A percentile compares a stretch with the other conserved stretches of the same genome.
Conservation (phyloP, 2,113 vertebrate genomes). For the Silurus glanis region DNA sequence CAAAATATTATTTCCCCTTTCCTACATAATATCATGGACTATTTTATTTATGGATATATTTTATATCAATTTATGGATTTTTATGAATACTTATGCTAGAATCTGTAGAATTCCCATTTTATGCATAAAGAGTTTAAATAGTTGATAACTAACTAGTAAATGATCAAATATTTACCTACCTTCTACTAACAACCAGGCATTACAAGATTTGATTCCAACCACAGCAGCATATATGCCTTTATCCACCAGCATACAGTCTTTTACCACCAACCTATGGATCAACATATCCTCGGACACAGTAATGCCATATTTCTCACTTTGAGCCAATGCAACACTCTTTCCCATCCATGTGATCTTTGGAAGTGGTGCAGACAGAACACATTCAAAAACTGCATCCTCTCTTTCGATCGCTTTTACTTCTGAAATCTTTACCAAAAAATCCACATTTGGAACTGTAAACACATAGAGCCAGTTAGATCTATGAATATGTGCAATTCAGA, state of each 20-base stretch:
- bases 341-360: slow-evolving; percentile 75
- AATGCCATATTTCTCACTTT: slow-evolving; percentile 76
- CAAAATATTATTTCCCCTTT: not conserved
- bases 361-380: slow-evolving; percentile 72
- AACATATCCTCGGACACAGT: slow-evolving; percentile 77
- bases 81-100: not conserved
- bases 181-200: slow-evolving; percentile 83
- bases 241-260: slow-evolving; percentile 71
- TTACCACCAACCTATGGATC: slow-evolving; percentile 78
- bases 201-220: slow-evolving; percentile 74
- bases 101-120: not conserved
- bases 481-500: not conserved
- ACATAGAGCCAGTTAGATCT: not conserved
- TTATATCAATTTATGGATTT: not conserved
- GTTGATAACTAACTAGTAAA: not conserved
- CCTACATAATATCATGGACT: not conserved
- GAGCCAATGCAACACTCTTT: slow-evolving; percentile 67
- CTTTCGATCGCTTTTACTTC: slow-evolving; percentile 74
- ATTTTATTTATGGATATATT: not conserved
- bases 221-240: slow-evolving; percentile 80
- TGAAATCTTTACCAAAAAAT: slow-evolving; percentile 74
- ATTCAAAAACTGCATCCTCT: slow-evolving; percentile 76
- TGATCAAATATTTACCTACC: slow-evolving; percentile 67
- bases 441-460: slow-evolving; percentile 71
- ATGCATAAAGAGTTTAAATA: not conserved